Base-by-base conservation (phyloP, 2,113 vertebrate species). In the Neotoma lepida region DNA sequence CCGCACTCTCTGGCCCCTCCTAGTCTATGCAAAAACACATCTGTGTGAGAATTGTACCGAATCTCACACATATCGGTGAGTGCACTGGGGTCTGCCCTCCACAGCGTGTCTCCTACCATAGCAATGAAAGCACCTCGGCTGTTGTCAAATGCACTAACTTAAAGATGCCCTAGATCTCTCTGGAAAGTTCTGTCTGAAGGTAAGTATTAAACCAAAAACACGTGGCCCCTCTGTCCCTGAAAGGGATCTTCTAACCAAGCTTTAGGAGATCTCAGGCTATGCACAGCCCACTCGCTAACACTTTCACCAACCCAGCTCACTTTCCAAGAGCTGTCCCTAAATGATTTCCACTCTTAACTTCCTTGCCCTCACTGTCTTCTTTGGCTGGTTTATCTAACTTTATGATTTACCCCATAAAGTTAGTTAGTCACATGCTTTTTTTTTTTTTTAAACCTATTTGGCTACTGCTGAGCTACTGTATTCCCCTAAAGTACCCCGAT, bases 381-480 rank as follows among this genome's bases (percentile, higher is more conserved):
- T 95, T 97, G 97, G 98, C 98, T 98, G 98, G 96, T 97, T 93
- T 78, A 97, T 96, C 98, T 98, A 97, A 98, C 98, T 98, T 98
- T 98, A 98, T 98, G 98, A 98, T 82, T 64, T 30, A 56, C 13
- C 90, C 95, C 97, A 98, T 98, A 98, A 99, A 98, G 98, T 97
- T 98, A 98, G 97, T 95, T 95, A 89, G 66, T 96, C 94, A 96
- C 95, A 91, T 92, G 98, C 98, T 98, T 78, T 78, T 77, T 33
- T 49, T 18, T 77, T 30, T 26, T 98, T 96, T 70, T 93, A 93
- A 92, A 90, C 51, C 97, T 97, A 89, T 97, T 97, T 98, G 96
- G 97, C 98, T 98, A 97, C 97, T 94, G 98, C 98, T 98, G 94
- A 98, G 97, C 98, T 95, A 35, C 41, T 94, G 0, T 93, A 94